Conservation (phyloP, 2,113 vertebrate genomes). For the Calidris pygmaea region DNA sequence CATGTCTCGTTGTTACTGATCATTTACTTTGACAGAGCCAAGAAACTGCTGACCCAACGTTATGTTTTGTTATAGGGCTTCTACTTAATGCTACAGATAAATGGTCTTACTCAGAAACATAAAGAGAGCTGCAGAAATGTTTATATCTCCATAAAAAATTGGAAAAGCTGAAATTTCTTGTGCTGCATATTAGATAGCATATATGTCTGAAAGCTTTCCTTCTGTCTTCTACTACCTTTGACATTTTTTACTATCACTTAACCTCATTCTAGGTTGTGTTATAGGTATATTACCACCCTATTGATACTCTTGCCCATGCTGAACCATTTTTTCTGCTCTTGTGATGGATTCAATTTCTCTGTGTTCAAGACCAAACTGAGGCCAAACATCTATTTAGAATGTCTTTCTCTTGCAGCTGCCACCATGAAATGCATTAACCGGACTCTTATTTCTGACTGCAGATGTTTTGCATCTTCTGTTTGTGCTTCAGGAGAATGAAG, state of each 20-base stretch:
- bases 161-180: not conserved
- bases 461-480: not conserved
- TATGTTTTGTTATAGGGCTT: not conserved
- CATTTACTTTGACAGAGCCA: not conserved
- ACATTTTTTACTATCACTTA: not conserved
- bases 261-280: not conserved
- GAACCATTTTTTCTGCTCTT: not conserved
- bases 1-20: not conserved
- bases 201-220: not conserved
- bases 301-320: not conserved
- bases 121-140: not conserved
- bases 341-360: not conserved
- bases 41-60: not conserved
- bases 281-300: not conserved
- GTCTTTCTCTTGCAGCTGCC: not conserved
- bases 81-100: not conserved
- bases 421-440: not conserved
- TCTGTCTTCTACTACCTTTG: not conserved
- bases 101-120: not conserved
- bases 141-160: not conserved
- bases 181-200: not conserved
- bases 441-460: not conserved
- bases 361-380: not conserved
- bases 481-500: not conserved
- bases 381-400: not conserved